Evolutionary conservation across 2,113 vertebrate species (phyloP), one percentile per base, ranked within the genome.

Genomic region (Macquaria australasica): DNA sequence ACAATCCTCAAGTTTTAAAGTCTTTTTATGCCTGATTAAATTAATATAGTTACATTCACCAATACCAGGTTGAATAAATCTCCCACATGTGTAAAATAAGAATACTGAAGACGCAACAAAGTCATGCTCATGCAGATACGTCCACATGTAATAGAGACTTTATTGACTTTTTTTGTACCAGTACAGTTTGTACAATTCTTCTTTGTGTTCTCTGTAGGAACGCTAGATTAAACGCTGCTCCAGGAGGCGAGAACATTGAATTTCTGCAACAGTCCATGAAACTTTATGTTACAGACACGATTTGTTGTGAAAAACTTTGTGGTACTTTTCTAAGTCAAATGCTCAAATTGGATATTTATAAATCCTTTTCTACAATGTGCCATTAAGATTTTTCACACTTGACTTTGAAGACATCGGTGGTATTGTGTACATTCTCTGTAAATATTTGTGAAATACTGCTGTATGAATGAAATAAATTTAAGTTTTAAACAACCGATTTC

Each of bases 341-440:
- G 71, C 28, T 81, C 16, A 56, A 41, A 74, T 77, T 79, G 62
- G 79, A 78, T 63, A 71, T 89, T 91, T 89, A 51, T 79, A 71
- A 73, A 79, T 37, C 50, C 20, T 91, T 88, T 91, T 92, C 16
- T 89, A 86, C 4, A 25, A 50, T 51, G 58, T 87, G 25, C 21
- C 63, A 71, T 73, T 21, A 62, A 70, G 48, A 77, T 39, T 78
- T 91, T 66, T 89, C 80, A 69, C 7, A 77, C 60, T 56, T n/a
- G 55, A 84, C 31, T 84, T 86, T 67, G 55, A 62, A 74, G 43
- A 89, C 63, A n/a, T 56, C 28, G 28, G 53, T 87, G 71, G 59
- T 64, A 50, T 77, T 64, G 23, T 94, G 88, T 92, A 89, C 3
- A 92, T 90, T 81, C 51, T 87, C 56, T 93, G 93, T 95, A 94